Percentiles rank a stretch among this genome's conserved stretches.
Conservation (phyloP, 2,797 vertebrate species). For the Neosilurus mollespiculum region DNA sequence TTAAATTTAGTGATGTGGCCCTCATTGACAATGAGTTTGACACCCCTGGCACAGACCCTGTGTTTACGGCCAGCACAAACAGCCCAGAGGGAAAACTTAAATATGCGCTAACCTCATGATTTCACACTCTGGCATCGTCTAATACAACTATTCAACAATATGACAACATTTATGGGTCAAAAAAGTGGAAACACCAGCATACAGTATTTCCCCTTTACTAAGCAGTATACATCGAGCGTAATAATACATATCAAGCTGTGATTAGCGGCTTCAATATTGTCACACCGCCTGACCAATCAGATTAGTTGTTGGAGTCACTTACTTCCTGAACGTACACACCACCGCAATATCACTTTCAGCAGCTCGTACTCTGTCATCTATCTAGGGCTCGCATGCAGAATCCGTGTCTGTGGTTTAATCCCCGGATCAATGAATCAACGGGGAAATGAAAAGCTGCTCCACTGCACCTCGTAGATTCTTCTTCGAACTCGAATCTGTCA, state of each 20-base stretch:
- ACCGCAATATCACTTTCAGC: neutral
- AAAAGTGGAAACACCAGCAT: no score
- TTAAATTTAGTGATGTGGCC: no score
- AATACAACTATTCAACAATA: no score
- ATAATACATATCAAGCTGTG: neutral
- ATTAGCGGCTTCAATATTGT: neutral
- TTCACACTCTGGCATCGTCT: no score
- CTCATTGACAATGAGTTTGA: no score
- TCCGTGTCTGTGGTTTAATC: neutral
- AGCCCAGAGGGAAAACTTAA: no score
- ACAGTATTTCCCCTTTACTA: no score
- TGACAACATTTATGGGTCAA: no score
- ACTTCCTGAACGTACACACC: neutral
- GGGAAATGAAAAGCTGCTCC: neutral
- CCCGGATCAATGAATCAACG: neutral
- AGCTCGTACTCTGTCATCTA: neutral
- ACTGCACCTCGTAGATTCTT: constrained; percentile 11
- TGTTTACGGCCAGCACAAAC: no score
- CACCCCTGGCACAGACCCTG: no score
- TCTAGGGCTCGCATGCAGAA: neutral
- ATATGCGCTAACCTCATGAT: no score
- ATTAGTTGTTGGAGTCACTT: neutral
- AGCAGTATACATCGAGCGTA: neutral
- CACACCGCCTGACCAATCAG: neutral
- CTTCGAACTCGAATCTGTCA: constrained; percentile 3